Base-by-base conservation (phyloP, 1,140 invertebrate genomes). In the Drosophila lacertosa region DNA sequence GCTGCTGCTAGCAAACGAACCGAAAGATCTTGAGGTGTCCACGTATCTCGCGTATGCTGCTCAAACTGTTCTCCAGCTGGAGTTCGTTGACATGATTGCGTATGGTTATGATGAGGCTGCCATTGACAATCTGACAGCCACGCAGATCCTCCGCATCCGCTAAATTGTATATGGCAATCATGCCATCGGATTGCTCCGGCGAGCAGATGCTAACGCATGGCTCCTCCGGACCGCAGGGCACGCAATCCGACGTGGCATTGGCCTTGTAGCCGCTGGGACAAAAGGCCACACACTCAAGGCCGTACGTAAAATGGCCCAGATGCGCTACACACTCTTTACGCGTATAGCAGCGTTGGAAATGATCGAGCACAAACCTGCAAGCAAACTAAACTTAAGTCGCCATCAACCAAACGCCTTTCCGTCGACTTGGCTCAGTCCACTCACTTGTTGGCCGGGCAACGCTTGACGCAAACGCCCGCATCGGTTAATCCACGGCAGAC, bases 21-120 rank as follows among this genome's bases (percentile, higher is more conserved):
- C 89, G 79, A 64, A 48, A 72, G 15, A 91, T 70, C 58, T 91
- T 91, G 4, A 91, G 65, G 47, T 81, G 59, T 4, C 89, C 89
- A 2, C 73, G 60, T 51, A 91, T 89, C 40, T 91, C 86, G 0
- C 77, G 82, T 7, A 91, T 53, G 4, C 47, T 64, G 29, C n/a
- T 29, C 4, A 91, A 48, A 26, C 68, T 70, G 5, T 62, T 20
- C 11, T 47, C 15, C 24, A 91, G 45, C 51, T 82, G 77, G 2
- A 66, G 11, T 26, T 91, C 86, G 32, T 89, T 63, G 4, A 91
- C 37, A 3, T 58, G 24, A 15, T 77, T 77, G 2, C 74, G 66
- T 50, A 91, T 77, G 35, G 66, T 71, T 5, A 91, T 82, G 3
- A 77, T 44, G 4, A 91, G 50, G 33, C 78, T 90, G 13, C 70